A percentile compares a stretch with the other conserved stretches of the same genome.
phyloP scores from a whole-genome alignment of 2,888 invertebrate genomes.

The Cheilosia pagana region DNA sequence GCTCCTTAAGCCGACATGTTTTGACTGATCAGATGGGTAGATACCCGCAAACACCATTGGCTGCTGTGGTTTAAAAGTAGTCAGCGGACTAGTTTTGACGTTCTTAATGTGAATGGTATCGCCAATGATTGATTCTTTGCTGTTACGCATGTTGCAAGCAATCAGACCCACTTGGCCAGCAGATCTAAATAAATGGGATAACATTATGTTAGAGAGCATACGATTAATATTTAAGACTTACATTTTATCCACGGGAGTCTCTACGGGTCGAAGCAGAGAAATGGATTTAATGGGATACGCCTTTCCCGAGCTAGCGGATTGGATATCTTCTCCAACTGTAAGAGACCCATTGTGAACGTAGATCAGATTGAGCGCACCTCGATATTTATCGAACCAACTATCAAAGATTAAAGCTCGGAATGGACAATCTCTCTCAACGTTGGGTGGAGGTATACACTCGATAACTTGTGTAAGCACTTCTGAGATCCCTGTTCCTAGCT shows the following conservation, averaged over 20 bases:
- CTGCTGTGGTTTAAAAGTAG: constrained; percentile 87
- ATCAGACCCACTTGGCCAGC: constrained; percentile 98
- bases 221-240: constrained; percentile 82
- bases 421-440: constrained; percentile 85
- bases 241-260: constrained; percentile 87
- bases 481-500: constrained; percentile 93
- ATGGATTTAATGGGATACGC: constrained; percentile 91
- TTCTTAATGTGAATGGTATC: constrained; percentile 88
- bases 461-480: constrained; percentile 91
- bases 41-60: constrained; percentile 94
- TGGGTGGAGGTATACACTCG: constrained; percentile 90
- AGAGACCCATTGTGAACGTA: constrained; percentile 91
- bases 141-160: constrained; percentile 90
- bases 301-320: constrained; percentile 89
- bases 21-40: constrained; percentile 95
- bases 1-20: constrained; percentile 88
- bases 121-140: constrained; percentile 90
- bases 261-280: constrained; percentile 91
- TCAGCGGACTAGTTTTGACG: constrained; percentile 84
- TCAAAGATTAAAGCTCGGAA: constrained; percentile 95
- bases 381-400: constrained; percentile 95
- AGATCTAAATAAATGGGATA: constrained; percentile 82
- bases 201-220: neutral
- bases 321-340: constrained; percentile 89
- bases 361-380: constrained; percentile 91